Evolutionary conservation across 2,113 vertebrate genomes (phyloP).

Genomic region (Tachysurus vachellii): DNA sequence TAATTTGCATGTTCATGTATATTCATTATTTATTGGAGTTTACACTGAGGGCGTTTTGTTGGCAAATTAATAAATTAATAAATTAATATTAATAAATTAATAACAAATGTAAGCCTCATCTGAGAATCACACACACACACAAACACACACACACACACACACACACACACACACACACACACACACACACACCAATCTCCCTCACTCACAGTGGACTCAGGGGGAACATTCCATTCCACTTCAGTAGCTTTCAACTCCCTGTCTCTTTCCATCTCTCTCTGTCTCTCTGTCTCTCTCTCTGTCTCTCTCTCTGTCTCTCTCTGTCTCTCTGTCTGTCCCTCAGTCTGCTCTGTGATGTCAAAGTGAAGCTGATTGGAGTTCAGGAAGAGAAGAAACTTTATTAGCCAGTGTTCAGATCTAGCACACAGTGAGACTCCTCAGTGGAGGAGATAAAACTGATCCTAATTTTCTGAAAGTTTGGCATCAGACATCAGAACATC

Average conservation of each 20-base stretch:
- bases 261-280: neutral
- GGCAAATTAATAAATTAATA: no score
- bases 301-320: no score
- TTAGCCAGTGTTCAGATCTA: neutral
- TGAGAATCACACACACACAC: neutral
- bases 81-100: no score
- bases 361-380: neutral
- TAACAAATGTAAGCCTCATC: no score
- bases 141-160: neutral
- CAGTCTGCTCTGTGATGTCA: neutral
- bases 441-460: neutral
- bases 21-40: no score
- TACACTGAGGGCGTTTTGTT: no score
- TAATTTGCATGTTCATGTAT: no score
- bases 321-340: no score
- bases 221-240: constrained; percentile 50
- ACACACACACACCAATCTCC: neutral
- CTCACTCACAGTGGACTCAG: constrained; percentile 33
- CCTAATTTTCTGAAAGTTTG: neutral
- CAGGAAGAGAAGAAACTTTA: neutral
- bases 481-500: neutral
- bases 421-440: neutral
- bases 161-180: neutral
- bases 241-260: constrained; percentile 28
- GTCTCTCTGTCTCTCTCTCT: neutral